Base-by-base conservation (phyloP, 2,113 vertebrate species). In the Oreocharis arfaki region DNA sequence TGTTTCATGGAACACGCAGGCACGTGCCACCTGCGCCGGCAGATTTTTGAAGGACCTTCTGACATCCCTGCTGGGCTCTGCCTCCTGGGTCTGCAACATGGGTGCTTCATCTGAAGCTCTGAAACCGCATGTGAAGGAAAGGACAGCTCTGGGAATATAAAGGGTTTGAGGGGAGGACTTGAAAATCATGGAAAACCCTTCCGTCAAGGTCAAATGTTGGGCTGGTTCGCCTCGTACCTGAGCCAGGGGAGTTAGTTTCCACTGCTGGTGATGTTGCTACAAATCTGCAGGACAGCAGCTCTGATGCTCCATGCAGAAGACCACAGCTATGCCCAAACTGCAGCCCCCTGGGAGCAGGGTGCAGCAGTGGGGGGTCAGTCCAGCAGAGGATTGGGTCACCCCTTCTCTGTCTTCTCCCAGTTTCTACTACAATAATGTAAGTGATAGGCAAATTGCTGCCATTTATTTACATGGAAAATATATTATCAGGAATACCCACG, bases 1-100 rank as follows among this genome's bases (percentile, higher is more conserved):
- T 79, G 95, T 97, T 95, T 93, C 96, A 92, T 30, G 78, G 95
- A 97, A 93, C 32, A 71, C 0, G 15, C 64, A 88, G 88, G 80
- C 80, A 85, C 6, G 10, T 89, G 59, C 80, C 95, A 82, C 92
- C 95, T 87, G 14, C n/a, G 0, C 53, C 1, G 0, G 68, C 65
- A 87, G 87, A 89, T 81, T 85, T 94, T 46, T 93, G 97, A 88
- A 84, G 61, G 85, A 82, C 91, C 84, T 94, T 85, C 93, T 63
- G 87, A 92, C 84, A 80, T 9, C 27, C 16, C 81, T 69, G 47
- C 90, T 69, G 94, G 65, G 89, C 86, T 93, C 89, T 35, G 28
- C 63, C 68, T 78, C 53, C 73, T 32, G 26, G 59, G 42, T 88
- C 74, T 82, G 80, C 0, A 2, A 67, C 23, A 1, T 2, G 69